Evolutionary conservation across 2,888 invertebrate species (phyloP).

Genomic region (Dasypolia templi): DNA sequence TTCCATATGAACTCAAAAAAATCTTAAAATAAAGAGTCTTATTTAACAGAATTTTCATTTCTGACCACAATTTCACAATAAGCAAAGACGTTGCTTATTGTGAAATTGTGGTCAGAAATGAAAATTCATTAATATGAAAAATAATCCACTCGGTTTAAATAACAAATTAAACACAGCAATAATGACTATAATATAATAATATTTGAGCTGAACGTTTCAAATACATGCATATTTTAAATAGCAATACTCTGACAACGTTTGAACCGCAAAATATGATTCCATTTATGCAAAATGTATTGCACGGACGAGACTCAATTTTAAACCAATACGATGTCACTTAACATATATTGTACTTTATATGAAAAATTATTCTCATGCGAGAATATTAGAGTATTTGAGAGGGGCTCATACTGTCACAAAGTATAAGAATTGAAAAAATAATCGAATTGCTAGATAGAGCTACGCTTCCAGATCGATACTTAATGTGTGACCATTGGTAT

Average conservation of each 20-base stretch:
- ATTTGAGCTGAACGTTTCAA: constrained; percentile 24
- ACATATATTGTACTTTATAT: constrained; percentile 14
- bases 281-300: constrained; percentile 49
- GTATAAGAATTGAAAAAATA: not conserved
- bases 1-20: not conserved
- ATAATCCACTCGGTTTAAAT: constrained; percentile 4
- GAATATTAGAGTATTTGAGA: not conserved
- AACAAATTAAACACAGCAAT: constrained; percentile 18
- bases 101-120: not conserved
- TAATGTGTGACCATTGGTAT: not conserved
- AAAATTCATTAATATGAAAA: constrained; percentile 13
- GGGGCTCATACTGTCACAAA: not conserved
- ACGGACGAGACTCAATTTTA: constrained; percentile 43
- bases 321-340: constrained; percentile 22
- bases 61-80: not conserved
- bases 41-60: constrained; percentile 7
- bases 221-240: constrained; percentile 28
- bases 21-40: not conserved
- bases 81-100: no score
- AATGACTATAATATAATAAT: constrained; percentile 5
- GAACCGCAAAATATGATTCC: constrained; percentile 44
- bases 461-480: not conserved
- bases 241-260: constrained; percentile 31
- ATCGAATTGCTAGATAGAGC: not conserved
- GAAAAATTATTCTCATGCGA: not conserved